These are phyloP conservation scores for Volucella bombylans DNA, from an alignment of 2,888 invertebrate genomes.

Conservation along the genomic window DNA sequence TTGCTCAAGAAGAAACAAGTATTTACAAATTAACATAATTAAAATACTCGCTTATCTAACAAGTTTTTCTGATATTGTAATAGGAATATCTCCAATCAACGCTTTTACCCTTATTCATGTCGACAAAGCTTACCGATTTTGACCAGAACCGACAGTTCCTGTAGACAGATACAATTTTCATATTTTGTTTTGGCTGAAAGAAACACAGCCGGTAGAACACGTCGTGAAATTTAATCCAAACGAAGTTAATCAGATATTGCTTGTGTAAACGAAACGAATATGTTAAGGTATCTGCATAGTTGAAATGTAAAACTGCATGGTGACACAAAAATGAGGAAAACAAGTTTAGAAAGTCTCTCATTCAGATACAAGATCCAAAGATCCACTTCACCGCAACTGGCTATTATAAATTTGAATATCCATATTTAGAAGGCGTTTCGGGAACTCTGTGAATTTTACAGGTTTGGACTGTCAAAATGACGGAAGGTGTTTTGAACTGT, in stretches of 20 bases:
- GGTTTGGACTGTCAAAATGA: too few species aligned
- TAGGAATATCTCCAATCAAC: conserved; percentile 15
- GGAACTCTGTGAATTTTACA: too few species aligned
- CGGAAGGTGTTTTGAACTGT: too few species aligned
- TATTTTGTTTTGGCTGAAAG: not conserved
- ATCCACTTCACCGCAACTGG: conserved; percentile 4
- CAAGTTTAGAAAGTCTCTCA: conserved; percentile 64
- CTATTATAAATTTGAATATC: conserved; percentile 24
- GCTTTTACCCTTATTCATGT: not conserved
- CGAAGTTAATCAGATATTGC: conserved; percentile 16
- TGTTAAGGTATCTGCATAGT: not conserved
- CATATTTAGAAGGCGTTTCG: conserved; percentile 7
- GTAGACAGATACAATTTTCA: not conserved
- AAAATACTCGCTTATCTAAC: conserved; percentile 10
- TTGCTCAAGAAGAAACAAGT: not conserved
- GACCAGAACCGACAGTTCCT: not conserved
- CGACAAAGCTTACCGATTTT: not conserved
- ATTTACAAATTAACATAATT: not conserved
- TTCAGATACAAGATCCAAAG: conserved; percentile 2
- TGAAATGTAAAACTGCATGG: conserved; percentile 23
- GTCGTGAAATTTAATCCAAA: conserved; percentile 22
- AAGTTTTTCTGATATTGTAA: conserved; percentile 13
- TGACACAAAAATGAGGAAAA: conserved; percentile 18
- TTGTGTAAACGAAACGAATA: not conserved
- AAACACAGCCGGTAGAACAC: not conserved